Evolutionary conservation across 2,113 vertebrate genomes (phyloP).

Genomic region (Menidia beryllina): DNA sequence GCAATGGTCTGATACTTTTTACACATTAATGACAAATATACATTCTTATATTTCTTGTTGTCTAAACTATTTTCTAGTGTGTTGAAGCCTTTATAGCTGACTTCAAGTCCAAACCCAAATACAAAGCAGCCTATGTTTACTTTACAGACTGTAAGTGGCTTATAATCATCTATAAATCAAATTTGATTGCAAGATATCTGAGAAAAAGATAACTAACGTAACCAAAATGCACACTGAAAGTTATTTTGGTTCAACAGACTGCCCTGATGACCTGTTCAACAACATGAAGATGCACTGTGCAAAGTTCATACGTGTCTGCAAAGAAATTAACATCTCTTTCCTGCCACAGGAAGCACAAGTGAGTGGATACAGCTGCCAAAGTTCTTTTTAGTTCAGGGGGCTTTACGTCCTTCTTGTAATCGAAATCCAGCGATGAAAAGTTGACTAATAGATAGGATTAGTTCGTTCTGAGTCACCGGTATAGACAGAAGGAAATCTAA

Average conservation of each 20-base stretch:
- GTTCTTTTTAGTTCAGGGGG: conserved; percentile 5
- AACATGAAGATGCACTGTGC: conserved; percentile 90
- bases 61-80: conserved; percentile 80
- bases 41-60: background rate
- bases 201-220: background rate
- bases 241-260: conserved; percentile 79
- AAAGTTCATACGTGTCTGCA: conserved; percentile 90
- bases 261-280: conserved; percentile 91
- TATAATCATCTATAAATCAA: background rate
- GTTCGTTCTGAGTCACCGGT: background rate
- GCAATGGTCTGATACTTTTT: background rate
- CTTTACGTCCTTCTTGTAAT: conserved; percentile 41
- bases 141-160: conserved; percentile 95
- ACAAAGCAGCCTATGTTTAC: conserved; percentile 95
- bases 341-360: conserved; percentile 93
- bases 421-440: background rate
- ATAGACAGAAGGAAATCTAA: background rate
- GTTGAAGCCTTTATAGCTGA: conserved; percentile 91
- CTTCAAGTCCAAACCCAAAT: conserved; percentile 90
- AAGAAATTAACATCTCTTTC: conserved; percentile 95
- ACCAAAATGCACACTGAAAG: background rate
- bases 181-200: background rate
- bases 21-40: background rate
- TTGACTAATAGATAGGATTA: background rate
- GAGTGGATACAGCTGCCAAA: conserved; percentile 38